Base-by-base conservation (phyloP, 2,797 vertebrate species). In the Antrozous pallidus region DNA sequence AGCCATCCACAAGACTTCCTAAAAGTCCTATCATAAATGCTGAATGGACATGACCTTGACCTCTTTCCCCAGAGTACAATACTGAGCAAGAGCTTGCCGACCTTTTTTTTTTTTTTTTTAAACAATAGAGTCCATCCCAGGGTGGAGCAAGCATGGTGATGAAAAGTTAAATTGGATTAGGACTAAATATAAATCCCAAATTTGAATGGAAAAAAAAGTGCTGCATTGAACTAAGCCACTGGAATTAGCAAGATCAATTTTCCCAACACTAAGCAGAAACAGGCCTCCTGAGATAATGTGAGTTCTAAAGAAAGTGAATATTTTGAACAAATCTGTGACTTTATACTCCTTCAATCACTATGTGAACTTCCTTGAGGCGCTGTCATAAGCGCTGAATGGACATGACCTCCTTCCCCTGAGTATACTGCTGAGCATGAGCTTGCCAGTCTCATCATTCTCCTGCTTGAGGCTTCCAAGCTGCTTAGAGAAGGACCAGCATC, bases 161-260 rank as follows among this genome's bases (percentile, higher is more conserved):
- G 3, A 36, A 79, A 96, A 69, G 61, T 78, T 74, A 78, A 73
- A 45, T 78, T 83, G 63, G 61, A 56, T 8, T 38, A n/a, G 36
- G 3, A 45, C 10, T 83, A 69, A 88, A 88, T 65, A 79, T 58
- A 78, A 79, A 61, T 51, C 22, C 88, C 1, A 86, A 58, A 89
- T 14, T 69, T 73, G 24, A 81, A 33, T 74, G 28, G 14, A 31
- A 94, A 63, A 47, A 28, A 78, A 31, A 13, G 54, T 33, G 20
- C n/a, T 78, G n/a, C 8, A 69, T 47, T 92, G n/a, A 56, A 75
- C 26, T 73, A 94, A 84, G 8, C 13, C 81, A 78, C 13, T 47
- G 75, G 45, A 90, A 70, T 94, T 71, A 61, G 14, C 31, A 92
- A 87, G 26, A 83, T 51, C 22, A 54, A n/a, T 71, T 88, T 96